Evolutionary conservation across 2,113 vertebrate genomes (phyloP).

Genomic region (Chamaetylas fuelleborni): DNA sequence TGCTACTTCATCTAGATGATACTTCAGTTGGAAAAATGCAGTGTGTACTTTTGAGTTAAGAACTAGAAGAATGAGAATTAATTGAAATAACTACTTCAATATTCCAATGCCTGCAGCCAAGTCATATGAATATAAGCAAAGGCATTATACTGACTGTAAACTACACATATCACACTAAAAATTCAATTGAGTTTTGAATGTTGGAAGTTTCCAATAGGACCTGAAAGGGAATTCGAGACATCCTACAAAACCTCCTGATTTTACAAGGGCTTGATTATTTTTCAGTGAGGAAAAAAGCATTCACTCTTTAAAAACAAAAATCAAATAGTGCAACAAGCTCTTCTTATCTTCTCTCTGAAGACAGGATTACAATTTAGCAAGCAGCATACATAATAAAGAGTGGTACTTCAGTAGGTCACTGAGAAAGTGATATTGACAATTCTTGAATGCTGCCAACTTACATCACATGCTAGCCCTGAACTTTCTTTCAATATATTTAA

Average conservation of each 20-base stretch:
- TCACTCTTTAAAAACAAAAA: not conserved
- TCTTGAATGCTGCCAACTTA: not conserved
- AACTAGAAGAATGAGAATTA: not conserved
- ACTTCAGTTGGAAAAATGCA: not conserved
- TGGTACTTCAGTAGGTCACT: not conserved
- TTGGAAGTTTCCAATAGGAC: rapidly evolving
- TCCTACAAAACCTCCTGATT: not conserved
- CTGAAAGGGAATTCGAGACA: not conserved
- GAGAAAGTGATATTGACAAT: not conserved
- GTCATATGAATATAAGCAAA: not conserved
- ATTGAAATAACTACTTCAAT: not conserved
- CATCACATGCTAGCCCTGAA: not conserved
- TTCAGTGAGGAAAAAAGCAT: not conserved
- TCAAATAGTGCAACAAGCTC: not conserved
- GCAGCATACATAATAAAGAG: not conserved
- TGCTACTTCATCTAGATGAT: not conserved
- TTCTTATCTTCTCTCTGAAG: not conserved
- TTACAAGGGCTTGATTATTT: not conserved
- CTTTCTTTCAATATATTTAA: not conserved
- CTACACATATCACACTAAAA: not conserved
- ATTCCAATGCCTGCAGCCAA: not conserved
- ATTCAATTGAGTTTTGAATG: not conserved
- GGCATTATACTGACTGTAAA: not conserved
- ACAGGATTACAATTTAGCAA: not conserved
- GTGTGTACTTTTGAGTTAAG: not conserved